A percentile compares a stretch with the other conserved stretches of the same genome.
Conservation (phyloP, 2,113 vertebrate species). For the Silurus asotus region DNA sequence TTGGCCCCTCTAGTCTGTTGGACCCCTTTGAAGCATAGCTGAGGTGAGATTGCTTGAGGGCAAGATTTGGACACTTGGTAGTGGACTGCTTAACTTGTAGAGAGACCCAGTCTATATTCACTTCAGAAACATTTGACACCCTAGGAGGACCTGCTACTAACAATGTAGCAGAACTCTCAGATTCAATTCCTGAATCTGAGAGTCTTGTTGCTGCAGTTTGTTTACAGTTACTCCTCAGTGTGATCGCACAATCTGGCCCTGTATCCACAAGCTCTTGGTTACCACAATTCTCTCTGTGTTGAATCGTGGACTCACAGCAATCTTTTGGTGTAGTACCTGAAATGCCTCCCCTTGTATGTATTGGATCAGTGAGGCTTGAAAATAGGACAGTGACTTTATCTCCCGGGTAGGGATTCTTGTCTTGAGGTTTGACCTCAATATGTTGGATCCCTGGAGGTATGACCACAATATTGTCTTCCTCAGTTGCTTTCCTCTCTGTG, state of each 20-base stretch:
- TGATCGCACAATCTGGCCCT: not conserved
- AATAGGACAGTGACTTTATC: slow-evolving; percentile 80
- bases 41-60: slow-evolving; percentile 74
- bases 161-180: slow-evolving; percentile 87
- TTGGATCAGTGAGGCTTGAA: slow-evolving; percentile 69
- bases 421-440: slow-evolving; percentile 72
- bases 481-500: slow-evolving; percentile 62
- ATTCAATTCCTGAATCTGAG: slow-evolving; percentile 95
- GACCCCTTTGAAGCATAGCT: slow-evolving; percentile 75
- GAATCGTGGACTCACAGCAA: slow-evolving; percentile 54
- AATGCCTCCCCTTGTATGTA: slow-evolving; percentile 40
- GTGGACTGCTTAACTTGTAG: slow-evolving; percentile 69
- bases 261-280: not conserved
- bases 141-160: slow-evolving; percentile 72
- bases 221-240: slow-evolving; percentile 13
- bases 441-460: slow-evolving; percentile 60
- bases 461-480: slow-evolving; percentile 56
- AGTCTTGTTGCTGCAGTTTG: not conserved
- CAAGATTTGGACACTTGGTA: slow-evolving; percentile 67
- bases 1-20: slow-evolving; percentile 73
- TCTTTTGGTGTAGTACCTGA: slow-evolving; percentile 61
- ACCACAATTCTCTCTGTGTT: slow-evolving; percentile 11
- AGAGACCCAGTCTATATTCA: slow-evolving; percentile 63
- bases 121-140: slow-evolving; percentile 65
- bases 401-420: slow-evolving; percentile 74